Conservation (phyloP, 1,140 invertebrate genomes). For the Grapholita molesta region DNA sequence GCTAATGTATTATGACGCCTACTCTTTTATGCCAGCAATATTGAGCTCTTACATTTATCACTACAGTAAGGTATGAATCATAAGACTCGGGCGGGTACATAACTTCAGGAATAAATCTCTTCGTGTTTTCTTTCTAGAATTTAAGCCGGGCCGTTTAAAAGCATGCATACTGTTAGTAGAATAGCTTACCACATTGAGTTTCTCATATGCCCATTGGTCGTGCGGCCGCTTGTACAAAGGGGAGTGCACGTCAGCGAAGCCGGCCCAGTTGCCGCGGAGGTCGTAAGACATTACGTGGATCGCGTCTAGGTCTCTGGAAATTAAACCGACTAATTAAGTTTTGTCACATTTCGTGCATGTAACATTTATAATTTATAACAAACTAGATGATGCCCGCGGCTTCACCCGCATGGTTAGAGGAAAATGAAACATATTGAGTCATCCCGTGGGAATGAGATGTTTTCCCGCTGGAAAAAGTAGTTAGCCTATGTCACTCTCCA, state of each 20-base stretch:
- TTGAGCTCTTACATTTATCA: neutral
- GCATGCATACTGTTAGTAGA: neutral
- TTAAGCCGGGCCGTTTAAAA: neutral
- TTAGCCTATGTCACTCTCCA: no score
- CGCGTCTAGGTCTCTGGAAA: conserved; percentile 85
- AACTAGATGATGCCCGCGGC: no score
- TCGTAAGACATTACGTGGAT: conserved; percentile 96
- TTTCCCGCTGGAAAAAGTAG: no score
- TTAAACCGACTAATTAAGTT: neutral
- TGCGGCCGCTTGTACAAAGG: conserved; percentile 90
- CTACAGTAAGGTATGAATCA: neutral
- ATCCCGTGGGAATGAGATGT: no score
- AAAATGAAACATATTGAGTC: no score
- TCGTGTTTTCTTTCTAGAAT: neutral
- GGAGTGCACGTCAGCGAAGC: conserved; percentile 92
- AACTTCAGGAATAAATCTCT: neutral
- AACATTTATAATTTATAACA: no score
- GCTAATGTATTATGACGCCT: neutral
- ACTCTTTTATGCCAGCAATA: neutral
- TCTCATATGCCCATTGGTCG: conserved; percentile 93
- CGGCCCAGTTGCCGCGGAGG: conserved; percentile 94
- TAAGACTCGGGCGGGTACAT: neutral
- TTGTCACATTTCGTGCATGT: neutral
- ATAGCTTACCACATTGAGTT: conserved; percentile 89
- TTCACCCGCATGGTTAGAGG: no score